Base-by-base conservation (phyloP, 2,113 vertebrate genomes). In the Hucho hucho region DNA sequence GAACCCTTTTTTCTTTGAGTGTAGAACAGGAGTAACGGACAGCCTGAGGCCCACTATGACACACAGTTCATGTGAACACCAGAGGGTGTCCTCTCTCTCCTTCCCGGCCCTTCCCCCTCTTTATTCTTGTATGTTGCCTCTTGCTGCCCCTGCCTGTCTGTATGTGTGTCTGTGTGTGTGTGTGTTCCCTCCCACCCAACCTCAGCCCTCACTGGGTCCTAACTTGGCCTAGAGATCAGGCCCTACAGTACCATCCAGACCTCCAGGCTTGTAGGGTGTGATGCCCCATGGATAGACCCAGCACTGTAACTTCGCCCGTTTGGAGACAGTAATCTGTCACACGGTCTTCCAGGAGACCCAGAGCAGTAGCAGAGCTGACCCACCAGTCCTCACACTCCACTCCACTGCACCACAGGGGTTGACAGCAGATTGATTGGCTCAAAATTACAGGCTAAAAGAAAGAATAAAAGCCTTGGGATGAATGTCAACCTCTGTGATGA, bases 21-120 rank as follows among this genome's bases (percentile, higher is more conserved):
- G 29, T 32, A 32, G 29, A 32, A 32, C 29, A 32, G 29, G 29
- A 32, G 29, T 32, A 32, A 32, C 75, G 76, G 47, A 70, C 63
- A 75, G 79, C 83, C 87, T 78, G 83, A 70, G 77, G 81, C 79
- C 66, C 75, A 26, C 65, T 76, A 18, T 83, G 87, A 87, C 83
- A 78, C 86, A 84, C 75, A 78, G 77, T 84, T 83, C 37, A 43
- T 43, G 18, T 86, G 80, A 77, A 77, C 75, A 67, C 82, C 75
- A 0, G 5, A 73, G 83, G 85, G 68, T 20, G 76, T 72, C 79
- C 69, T 72, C 77, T 80, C 84, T 25, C 28, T 85, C 13, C 75
- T 76, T 70, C 73, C 78, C 71, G 73, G 37, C 47, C 84, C 73
- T 43, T 3, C 37, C 37, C 9, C 37, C 37, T 43, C 9, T 43